Evolutionary conservation across 1,140 invertebrate species (phyloP).

Genomic region (Sycophaga agraensis): DNA sequence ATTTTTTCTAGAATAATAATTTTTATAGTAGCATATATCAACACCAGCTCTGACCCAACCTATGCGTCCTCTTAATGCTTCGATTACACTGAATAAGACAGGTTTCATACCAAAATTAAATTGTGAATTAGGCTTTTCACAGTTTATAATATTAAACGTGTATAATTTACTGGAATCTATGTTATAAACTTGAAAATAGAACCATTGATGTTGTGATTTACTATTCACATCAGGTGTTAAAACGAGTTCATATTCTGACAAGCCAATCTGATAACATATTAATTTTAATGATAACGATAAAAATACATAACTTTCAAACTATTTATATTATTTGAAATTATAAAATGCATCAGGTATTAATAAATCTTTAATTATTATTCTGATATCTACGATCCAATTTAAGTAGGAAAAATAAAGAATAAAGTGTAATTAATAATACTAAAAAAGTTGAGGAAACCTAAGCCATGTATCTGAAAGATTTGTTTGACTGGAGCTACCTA

Average conservation of each 20-base stretch:
- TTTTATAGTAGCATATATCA: slow-evolving; percentile 82
- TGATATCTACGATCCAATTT: too few species aligned
- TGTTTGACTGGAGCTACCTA: too few species aligned
- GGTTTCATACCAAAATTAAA: slow-evolving; percentile 93
- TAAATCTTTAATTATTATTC: too few species aligned
- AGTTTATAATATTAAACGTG: slow-evolving; percentile 89
- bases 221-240: slow-evolving; percentile 86
- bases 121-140: slow-evolving; percentile 86
- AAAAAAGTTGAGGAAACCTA: too few species aligned
- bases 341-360: too few species aligned
- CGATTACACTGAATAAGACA: slow-evolving; percentile 81
- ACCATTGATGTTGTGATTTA: slow-evolving; percentile 83
- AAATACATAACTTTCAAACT: too few species aligned
- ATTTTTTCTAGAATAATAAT: slow-evolving; percentile 63
- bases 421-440: too few species aligned
- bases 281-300: background rate
- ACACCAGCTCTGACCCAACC: slow-evolving; percentile 75
- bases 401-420: too few species aligned
- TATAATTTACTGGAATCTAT: slow-evolving; percentile 74
- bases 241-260: slow-evolving; percentile 83
- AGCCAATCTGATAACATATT: slow-evolving; percentile 61
- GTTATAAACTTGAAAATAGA: slow-evolving; percentile 88
- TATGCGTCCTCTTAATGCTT: slow-evolving; percentile 66
- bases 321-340: too few species aligned
- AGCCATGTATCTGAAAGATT: too few species aligned